These are phyloP conservation scores for Sinonovacula constricta DNA, from an alignment of 1,140 invertebrate genomes.

Conservation along the genomic window DNA sequence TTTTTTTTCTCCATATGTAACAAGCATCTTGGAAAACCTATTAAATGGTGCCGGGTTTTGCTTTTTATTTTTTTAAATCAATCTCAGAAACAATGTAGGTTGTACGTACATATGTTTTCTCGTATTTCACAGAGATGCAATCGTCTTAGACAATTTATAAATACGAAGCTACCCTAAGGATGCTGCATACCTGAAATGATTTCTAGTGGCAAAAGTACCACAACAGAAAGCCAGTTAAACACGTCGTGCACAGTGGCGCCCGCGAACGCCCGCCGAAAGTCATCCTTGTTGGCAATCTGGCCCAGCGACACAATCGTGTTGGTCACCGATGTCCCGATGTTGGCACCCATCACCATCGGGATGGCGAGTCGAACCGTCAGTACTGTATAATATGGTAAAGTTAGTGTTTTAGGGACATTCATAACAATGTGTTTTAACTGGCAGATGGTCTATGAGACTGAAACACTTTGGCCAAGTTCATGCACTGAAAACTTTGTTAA, in stretches of 20 bases:
- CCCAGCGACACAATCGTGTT: constrained; percentile 82
- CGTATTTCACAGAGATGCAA: not conserved
- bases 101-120: not conserved
- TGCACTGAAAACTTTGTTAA: no score
- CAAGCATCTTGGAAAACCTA: no score
- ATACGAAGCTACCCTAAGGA: not conserved
- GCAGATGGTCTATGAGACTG: no score
- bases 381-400: no score
- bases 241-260: constrained; percentile 83
- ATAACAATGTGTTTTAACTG: no score
- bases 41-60: no score
- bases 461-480: no score
- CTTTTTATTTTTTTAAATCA: not conserved
- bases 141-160: not conserved
- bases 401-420: no score
- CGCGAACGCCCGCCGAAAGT: constrained; percentile 82
- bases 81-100: not conserved
- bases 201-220: constrained; percentile 80
- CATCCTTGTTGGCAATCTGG: constrained; percentile 75
- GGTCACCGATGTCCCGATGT: constrained; percentile 83
- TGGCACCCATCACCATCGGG: constrained; percentile 73
- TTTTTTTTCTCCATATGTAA: no score
- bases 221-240: constrained; percentile 81
- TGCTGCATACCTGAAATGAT: constrained; percentile 68
- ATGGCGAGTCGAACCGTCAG: constrained; percentile 17